Conservation (phyloP, 1,140 invertebrate species). For the Sycophaga agraensis region DNA sequence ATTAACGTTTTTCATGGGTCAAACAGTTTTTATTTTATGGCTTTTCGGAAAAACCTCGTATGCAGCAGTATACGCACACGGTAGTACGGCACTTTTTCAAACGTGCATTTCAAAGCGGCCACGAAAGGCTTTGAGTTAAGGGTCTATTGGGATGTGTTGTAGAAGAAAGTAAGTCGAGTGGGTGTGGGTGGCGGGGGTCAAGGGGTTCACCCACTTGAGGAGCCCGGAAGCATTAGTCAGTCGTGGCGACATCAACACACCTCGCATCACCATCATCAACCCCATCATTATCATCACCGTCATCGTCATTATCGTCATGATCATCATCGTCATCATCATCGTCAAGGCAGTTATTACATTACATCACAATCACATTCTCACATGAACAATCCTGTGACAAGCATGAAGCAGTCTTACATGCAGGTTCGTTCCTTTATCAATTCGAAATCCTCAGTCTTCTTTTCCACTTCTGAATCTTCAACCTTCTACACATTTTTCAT, state of each 20-base stretch:
- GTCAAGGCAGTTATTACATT: constrained; percentile 54
- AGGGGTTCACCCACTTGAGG: constrained; percentile 48
- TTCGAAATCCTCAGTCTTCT: neutral
- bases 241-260: constrained; percentile 55
- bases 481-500: neutral
- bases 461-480: neutral
- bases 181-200: constrained; percentile 51
- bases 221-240: constrained; percentile 48
- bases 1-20: too few relatives aligned
- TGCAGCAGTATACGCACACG: too few relatives aligned
- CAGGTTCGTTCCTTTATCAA: constrained; percentile 50
- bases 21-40: too few relatives aligned
- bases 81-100: too few relatives aligned
- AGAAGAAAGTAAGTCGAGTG: constrained; percentile 57
- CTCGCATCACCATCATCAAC: constrained; percentile 43
- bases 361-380: constrained; percentile 53
- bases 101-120: too few relatives aligned
- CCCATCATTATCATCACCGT: constrained; percentile 39
- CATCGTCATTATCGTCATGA: constrained; percentile 45
- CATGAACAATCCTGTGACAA: constrained; percentile 56
- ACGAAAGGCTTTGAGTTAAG: too few relatives aligned
- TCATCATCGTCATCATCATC: constrained; percentile 50
- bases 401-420: constrained; percentile 57
- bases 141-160: constrained; percentile 41
- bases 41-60: too few relatives aligned